These are phyloP conservation scores for Pempheris klunzingeri DNA, from an alignment of 2,797 vertebrate species.

Conservation along the genomic window DNA sequence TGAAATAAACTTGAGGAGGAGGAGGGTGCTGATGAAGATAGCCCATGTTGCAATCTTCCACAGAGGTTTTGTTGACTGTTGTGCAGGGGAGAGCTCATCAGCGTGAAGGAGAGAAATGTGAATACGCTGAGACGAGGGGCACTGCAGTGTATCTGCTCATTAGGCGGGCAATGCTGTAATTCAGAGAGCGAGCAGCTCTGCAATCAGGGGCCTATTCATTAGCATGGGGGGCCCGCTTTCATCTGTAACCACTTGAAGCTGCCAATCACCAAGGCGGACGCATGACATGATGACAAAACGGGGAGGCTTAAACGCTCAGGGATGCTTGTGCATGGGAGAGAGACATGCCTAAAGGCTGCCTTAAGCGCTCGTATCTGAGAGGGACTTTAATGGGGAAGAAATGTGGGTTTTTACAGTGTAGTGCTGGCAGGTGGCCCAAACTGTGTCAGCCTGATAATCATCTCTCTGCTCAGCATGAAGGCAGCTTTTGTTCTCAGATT, in stretches of 20 bases:
- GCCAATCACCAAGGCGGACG: conserved; percentile 79
- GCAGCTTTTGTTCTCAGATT: conserved; percentile 76
- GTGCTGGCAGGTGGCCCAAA: conserved; percentile 83
- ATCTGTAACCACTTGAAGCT: conserved; percentile 84
- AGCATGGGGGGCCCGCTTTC: conserved; percentile 81
- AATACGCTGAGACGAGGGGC: conserved; percentile 79
- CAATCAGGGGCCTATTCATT: conserved; percentile 86
- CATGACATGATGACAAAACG: conserved; percentile 81
- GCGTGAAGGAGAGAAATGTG: conserved; percentile 72
- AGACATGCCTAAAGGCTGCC: conserved; percentile 72
- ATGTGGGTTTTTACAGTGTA: conserved; percentile 74
- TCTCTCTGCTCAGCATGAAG: conserved; percentile 72
- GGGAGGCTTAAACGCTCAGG: conserved; percentile 70
- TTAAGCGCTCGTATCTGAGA: conserved; percentile 63
- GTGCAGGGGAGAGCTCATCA: conserved; percentile 79
- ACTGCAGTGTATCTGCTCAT: conserved; percentile 82
- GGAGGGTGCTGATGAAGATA: conserved; percentile 74
- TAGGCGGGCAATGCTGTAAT: conserved; percentile 77
- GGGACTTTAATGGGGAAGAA: conserved; percentile 63
- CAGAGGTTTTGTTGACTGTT: conserved; percentile 84
- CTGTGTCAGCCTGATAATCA: conserved; percentile 79
- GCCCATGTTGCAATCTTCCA: conserved; percentile 71
- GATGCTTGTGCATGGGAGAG: conserved; percentile 73
- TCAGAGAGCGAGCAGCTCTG: conserved; percentile 77
- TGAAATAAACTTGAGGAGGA: conserved; percentile 66